These are phyloP conservation scores for Stegodyphus dumicola DNA, from an alignment of 1,140 invertebrate genomes.

Conservation along the genomic window DNA sequence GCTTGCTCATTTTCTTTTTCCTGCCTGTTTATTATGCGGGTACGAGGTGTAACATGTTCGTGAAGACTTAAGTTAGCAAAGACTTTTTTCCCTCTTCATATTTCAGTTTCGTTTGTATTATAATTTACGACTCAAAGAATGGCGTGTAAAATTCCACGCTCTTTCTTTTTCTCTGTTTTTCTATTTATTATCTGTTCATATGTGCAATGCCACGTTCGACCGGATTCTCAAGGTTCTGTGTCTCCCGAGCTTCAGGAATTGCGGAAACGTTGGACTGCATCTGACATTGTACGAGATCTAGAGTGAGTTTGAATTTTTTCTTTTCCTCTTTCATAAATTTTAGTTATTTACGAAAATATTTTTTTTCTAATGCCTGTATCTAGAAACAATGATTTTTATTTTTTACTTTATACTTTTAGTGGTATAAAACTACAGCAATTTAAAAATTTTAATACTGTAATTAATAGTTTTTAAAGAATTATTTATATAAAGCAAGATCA, in stretches of 20 bases:
- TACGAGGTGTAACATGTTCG: too few relatives aligned
- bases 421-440: too few relatives aligned
- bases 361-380: neutral
- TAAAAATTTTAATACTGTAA: too few relatives aligned
- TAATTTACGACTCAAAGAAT: neutral
- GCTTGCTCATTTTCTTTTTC: too few relatives aligned
- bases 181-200: neutral
- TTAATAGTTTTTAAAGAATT: too few relatives aligned
- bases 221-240: neutral
- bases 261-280: slow-evolving; percentile 47
- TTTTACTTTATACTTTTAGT: too few relatives aligned
- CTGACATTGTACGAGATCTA: slow-evolving; percentile 56
- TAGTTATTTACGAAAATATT: neutral
- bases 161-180: neutral
- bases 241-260: slow-evolving; percentile 39
- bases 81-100: neutral
- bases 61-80: too few relatives aligned
- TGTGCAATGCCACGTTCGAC: slow-evolving; percentile 27
- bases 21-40: too few relatives aligned
- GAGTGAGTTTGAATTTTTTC: slow-evolving; percentile 35
- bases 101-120: neutral
- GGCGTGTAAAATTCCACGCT: too few relatives aligned
- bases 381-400: too few relatives aligned
- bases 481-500: too few relatives aligned
- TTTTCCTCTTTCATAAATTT: neutral